Evolutionary conservation across 1,140 invertebrate species (phyloP).

Genomic region (Sminthurides bifidus): DNA sequence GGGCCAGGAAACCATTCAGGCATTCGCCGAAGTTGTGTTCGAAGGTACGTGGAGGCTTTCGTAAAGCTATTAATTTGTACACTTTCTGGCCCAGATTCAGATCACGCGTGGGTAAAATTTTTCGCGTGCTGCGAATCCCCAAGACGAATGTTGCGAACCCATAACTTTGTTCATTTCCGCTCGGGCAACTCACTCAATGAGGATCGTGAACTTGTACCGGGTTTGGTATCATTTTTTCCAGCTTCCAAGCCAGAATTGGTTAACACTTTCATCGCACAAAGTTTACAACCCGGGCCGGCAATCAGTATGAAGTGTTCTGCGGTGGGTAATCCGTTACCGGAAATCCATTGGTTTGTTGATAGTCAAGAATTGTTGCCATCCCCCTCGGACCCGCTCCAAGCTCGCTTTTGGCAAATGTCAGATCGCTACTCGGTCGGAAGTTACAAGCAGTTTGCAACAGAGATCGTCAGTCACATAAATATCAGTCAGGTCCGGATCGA

Average conservation of each 20-base stretch:
- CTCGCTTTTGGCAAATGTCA: slow-evolving; percentile 19
- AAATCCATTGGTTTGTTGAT: slow-evolving; percentile 36
- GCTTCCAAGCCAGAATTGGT: slow-evolving; percentile 30
- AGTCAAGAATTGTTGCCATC: slow-evolving; percentile 29
- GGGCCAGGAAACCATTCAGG: slow-evolving; percentile 56
- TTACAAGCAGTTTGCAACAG: slow-evolving; percentile 17
- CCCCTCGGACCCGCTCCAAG: slow-evolving; percentile 10
- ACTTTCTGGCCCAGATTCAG: background rate
- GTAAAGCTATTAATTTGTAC: background rate
- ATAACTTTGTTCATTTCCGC: too few species aligned
- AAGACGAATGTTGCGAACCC: too few species aligned
- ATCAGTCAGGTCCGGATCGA: slow-evolving; percentile 39
- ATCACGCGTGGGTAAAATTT: too few species aligned
- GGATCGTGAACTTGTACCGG: background rate
- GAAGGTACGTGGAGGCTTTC: slow-evolving; percentile 48
- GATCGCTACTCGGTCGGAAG: slow-evolving; percentile 21
- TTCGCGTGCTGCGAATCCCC: too few species aligned
- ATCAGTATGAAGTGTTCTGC: slow-evolving; percentile 40
- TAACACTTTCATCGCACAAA: slow-evolving; percentile 37
- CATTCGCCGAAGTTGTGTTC: slow-evolving; percentile 55
- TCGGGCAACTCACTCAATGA: background rate
- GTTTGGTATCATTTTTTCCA: slow-evolving; percentile 6
- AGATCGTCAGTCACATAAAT: slow-evolving; percentile 43
- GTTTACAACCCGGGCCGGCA: slow-evolving; percentile 37
- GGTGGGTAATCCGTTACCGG: slow-evolving; percentile 40